Percentiles rank a stretch among this genome's conserved stretches.
These are phyloP conservation scores for Drosophila nr. perissopoda DNA, from an alignment of 2,888 invertebrate genomes.

Conservation along the genomic window DNA sequence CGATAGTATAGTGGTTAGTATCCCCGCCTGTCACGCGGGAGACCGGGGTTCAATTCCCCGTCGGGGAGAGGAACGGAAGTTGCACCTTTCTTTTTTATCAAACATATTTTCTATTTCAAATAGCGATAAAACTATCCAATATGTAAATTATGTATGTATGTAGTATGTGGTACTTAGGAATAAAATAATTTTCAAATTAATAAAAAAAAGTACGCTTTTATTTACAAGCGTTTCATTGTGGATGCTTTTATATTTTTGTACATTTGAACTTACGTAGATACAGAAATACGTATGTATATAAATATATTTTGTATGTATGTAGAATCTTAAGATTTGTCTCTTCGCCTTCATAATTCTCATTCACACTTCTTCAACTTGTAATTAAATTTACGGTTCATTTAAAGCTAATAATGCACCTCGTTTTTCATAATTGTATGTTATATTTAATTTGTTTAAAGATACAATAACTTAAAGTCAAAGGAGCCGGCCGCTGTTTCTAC, in stretches of 20 bases:
- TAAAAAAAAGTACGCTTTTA: no score
- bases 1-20: constrained; percentile 18
- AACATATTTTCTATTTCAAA: background rate
- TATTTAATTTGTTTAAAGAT: background rate
- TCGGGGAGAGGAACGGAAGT: background rate
- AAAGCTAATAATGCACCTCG: background rate
- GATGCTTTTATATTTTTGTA: no score
- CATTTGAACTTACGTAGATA: background rate
- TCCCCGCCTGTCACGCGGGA: constrained; percentile 29
- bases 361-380: background rate
- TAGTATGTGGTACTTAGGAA: no score
- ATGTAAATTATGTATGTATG: background rate
- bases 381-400: background rate
- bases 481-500: constrained; percentile 9
- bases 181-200: background rate
- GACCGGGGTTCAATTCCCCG: constrained; percentile 19
- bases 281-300: background rate
- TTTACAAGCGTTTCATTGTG: no score
- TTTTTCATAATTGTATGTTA: background rate
- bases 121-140: background rate
- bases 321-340: background rate
- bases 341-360: background rate
- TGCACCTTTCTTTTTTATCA: background rate
- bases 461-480: constrained; percentile 1
- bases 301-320: no score